Evolutionary conservation across 2,113 vertebrate genomes (phyloP).

Genomic region (Rhagologus leucostigma): DNA sequence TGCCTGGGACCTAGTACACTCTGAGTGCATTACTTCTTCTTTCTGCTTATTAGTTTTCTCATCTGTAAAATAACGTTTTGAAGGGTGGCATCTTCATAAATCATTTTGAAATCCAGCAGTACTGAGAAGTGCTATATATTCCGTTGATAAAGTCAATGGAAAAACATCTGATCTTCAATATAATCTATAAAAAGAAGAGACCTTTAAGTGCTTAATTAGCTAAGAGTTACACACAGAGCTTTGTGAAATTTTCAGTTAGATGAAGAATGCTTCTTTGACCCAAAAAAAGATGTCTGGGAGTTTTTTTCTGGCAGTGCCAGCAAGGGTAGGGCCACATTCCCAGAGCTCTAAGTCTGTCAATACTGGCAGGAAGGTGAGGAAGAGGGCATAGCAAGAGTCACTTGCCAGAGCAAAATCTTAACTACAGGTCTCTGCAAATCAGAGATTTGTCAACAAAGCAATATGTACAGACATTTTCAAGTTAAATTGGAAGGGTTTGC

Average conservation of each 20-base stretch:
- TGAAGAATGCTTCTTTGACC: not conserved
- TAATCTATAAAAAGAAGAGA: not conserved
- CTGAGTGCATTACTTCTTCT: not conserved
- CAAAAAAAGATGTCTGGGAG: not conserved
- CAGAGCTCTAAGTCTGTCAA: not conserved
- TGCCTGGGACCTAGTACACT: not conserved
- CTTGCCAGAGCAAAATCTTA: not conserved
- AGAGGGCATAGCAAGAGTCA: not conserved
- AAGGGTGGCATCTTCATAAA: not conserved
- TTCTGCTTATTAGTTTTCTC: not conserved
- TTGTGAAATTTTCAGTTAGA: not conserved
- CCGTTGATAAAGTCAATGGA: not conserved
- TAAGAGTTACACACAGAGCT: not conserved
- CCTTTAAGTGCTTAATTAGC: not conserved
- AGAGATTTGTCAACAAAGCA: not conserved
- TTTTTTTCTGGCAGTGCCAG: not conserved
- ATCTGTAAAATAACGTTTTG: not conserved
- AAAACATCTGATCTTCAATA: not conserved
- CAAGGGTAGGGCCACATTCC: not conserved
- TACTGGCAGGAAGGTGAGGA: not conserved
- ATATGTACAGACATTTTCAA: not conserved
- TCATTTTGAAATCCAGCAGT: not conserved
- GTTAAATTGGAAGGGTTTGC: not conserved
- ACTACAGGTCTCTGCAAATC: not conserved
- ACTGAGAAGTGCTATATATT: not conserved